Conservation (phyloP, 2,113 vertebrate genomes). For the Callithrix jacchus region DNA sequence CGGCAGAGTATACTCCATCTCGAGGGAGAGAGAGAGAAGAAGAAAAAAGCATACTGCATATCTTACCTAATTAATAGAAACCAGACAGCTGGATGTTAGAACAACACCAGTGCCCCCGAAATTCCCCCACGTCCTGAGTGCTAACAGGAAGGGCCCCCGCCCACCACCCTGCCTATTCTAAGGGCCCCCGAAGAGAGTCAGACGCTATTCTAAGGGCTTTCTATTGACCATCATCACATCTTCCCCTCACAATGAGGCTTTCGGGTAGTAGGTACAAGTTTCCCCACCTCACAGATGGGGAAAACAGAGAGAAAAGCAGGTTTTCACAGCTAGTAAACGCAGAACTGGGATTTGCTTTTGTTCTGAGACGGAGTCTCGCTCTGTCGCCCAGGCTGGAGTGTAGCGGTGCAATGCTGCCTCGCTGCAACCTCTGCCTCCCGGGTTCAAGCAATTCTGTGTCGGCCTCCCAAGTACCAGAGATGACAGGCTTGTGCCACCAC, state of each 20-base stretch:
- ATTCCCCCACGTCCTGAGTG: fast-evolving
- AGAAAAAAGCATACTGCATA: too few relatives aligned
- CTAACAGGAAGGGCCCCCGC: background rate
- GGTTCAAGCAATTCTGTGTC: too few relatives aligned
- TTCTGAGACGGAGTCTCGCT: too few relatives aligned
- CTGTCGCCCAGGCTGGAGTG: too few relatives aligned
- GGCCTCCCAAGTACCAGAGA: too few relatives aligned
- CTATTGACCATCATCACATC: too few relatives aligned
- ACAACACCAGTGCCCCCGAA: background rate
- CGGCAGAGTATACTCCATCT: too few relatives aligned
- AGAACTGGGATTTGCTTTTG: background rate
- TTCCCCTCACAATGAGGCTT: background rate
- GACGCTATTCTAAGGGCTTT: background rate
- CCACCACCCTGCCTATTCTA: background rate
- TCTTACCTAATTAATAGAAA: background rate
- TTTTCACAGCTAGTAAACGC: background rate
- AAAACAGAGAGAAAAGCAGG: fast-evolving
- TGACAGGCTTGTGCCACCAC: too few relatives aligned
- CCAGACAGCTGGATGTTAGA: background rate
- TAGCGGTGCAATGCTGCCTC: too few relatives aligned
- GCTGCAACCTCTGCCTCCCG: too few relatives aligned
- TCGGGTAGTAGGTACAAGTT: too few relatives aligned
- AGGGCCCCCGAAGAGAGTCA: fast-evolving
- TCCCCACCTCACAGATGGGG: background rate
- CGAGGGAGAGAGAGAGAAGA: too few relatives aligned